Percentiles rank a stretch among this genome's conserved stretches.
phyloP scores from a whole-genome alignment of 2,888 invertebrate genomes.

The Eucera pruinosa region DNA sequence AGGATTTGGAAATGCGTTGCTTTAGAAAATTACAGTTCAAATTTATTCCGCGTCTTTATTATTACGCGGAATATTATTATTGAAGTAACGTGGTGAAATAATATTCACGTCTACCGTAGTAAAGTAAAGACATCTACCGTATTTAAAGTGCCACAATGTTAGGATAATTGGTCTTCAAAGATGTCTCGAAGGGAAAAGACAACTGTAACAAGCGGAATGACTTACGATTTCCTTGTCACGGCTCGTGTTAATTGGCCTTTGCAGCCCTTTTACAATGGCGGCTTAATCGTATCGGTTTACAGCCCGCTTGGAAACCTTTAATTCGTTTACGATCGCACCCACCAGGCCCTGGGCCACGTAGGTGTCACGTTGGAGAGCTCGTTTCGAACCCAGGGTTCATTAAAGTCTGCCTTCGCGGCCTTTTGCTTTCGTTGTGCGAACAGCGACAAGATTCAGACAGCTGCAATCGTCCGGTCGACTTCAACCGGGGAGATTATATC shows the following conservation, averaged over 20 bases:
- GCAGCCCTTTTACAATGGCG: slow-evolving; percentile 65
- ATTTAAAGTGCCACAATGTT: too few relatives aligned
- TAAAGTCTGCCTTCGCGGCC: slow-evolving; percentile 48
- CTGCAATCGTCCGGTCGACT: background rate
- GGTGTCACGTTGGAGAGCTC: slow-evolving; percentile 40
- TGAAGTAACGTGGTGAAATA: too few relatives aligned
- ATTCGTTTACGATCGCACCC: slow-evolving; percentile 77
- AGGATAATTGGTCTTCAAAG: too few relatives aligned
- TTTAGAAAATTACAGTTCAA: too few relatives aligned
- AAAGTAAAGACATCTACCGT: too few relatives aligned
- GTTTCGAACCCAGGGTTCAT: slow-evolving; percentile 56
- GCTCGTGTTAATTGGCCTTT: slow-evolving; percentile 80
- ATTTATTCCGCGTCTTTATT: too few relatives aligned
- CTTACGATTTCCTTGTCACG: slow-evolving; percentile 77
- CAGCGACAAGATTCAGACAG: background rate
- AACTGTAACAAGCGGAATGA: slow-evolving; percentile 63
- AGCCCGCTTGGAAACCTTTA: slow-evolving; percentile 74
- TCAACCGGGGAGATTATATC: background rate
- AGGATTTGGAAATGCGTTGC: too few relatives aligned
- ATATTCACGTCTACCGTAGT: too few relatives aligned
- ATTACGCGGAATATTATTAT: too few relatives aligned
- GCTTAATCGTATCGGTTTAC: slow-evolving; percentile 80
- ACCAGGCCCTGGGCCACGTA: slow-evolving; percentile 34
- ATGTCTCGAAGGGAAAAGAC: too few relatives aligned
- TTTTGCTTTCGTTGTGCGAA: slow-evolving; percentile 19